These are phyloP conservation scores for Baccha elongata DNA, from an alignment of 2,888 invertebrate species.

Conservation along the genomic window DNA sequence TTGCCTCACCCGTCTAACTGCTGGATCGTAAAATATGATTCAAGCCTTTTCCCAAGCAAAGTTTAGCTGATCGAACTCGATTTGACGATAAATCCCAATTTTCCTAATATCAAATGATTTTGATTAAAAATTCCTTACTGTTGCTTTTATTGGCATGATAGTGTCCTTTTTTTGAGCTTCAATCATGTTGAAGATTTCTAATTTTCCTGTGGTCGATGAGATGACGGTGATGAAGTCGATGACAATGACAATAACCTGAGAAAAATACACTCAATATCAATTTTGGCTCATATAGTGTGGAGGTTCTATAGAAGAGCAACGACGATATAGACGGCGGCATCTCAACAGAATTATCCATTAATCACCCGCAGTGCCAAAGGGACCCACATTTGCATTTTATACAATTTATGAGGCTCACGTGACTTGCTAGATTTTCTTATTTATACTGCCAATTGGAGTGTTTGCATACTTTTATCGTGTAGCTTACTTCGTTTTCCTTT, in stretches of 20 bases:
- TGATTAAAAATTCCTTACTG: conserved; percentile 61
- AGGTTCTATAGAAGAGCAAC: neutral
- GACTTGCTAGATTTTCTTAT: conserved; percentile 75
- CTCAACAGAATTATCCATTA: conserved; percentile 73
- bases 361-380: conserved; percentile 74
- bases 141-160: conserved; percentile 57
- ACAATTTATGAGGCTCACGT: conserved; percentile 76
- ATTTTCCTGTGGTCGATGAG: conserved; percentile 16
- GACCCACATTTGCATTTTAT: conserved; percentile 75
- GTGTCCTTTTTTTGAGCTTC: conserved; percentile 30
- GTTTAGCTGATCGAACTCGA: conserved; percentile 22
- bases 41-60: conserved; percentile 2
- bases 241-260: conserved; percentile 46
- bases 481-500: conserved; percentile 37
- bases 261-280: conserved; percentile 60
- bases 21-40: conserved; percentile 3
- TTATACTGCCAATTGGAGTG: conserved; percentile 74
- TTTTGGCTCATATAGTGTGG: conserved; percentile 33
- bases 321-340: conserved; percentile 33
- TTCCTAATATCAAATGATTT: conserved; percentile 17
- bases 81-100: conserved; percentile 19
- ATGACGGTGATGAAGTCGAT: conserved; percentile 33
- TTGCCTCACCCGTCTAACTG: no score
- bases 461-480: conserved; percentile 67
- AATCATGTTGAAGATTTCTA: neutral